A percentile compares a stretch with the other conserved stretches of the same genome.
Evolutionary conservation across 2,113 vertebrate genomes (phyloP).

Genomic region (Steatornis caripensis): DNA sequence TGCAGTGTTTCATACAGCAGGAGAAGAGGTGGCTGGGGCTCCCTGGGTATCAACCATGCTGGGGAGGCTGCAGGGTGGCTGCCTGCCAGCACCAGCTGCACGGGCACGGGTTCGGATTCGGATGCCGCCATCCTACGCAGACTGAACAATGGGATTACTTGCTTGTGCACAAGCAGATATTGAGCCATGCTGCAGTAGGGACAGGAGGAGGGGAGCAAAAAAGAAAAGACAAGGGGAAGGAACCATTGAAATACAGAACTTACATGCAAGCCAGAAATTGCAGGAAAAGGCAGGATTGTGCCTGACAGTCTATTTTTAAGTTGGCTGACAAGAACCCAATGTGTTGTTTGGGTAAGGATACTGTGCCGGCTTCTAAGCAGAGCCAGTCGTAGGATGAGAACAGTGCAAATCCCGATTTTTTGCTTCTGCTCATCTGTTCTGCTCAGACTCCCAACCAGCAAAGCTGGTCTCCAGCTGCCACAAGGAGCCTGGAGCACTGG

Average conservation of each 20-base stretch:
- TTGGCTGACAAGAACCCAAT: background rate
- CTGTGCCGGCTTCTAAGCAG: background rate
- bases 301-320: background rate
- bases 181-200: background rate
- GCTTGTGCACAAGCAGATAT: background rate
- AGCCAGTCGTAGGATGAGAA: background rate
- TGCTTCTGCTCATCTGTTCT: background rate
- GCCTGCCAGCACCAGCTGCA: background rate
- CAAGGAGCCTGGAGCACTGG: background rate
- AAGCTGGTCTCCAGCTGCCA: background rate
- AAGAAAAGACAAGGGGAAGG: background rate
- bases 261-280: background rate
- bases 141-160: background rate
- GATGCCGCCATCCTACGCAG: fast-evolving
- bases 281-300: background rate
- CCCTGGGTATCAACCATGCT: fast-evolving
- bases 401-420: background rate
- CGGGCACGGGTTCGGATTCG: fast-evolving
- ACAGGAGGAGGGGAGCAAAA: background rate
- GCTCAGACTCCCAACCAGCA: background rate
- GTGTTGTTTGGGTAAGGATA: background rate
- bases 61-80: background rate
- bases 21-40: background rate
- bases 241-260: background rate
- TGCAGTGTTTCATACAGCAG: background rate